Evolutionary conservation across 2,888 invertebrate genomes (phyloP).

Genomic region (Coenonympha glycerion): DNA sequence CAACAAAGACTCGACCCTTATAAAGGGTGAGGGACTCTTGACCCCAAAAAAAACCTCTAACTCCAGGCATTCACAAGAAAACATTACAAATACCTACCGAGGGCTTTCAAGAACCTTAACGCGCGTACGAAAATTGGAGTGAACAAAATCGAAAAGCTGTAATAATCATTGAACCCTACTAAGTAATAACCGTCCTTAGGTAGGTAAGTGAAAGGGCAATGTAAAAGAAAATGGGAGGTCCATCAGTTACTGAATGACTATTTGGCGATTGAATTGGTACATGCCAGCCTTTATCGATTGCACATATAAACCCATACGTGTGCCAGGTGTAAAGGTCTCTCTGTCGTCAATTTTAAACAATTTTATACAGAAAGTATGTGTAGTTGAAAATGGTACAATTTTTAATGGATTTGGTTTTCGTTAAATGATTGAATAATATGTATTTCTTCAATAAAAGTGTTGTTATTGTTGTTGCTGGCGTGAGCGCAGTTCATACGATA

Average conservation of each 20-base stretch:
- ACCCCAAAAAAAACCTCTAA: conserved; percentile 4
- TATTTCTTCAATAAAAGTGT: too few species aligned
- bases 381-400: too few species aligned
- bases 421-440: too few species aligned
- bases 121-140: conserved; percentile 20
- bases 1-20: conserved; percentile 4
- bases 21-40: conserved; percentile 5
- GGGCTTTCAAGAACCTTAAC: conserved; percentile 2
- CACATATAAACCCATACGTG: too few species aligned
- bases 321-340: too few species aligned
- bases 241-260: background rate
- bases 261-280: background rate
- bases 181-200: conserved; percentile 17
- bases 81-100: conserved; percentile 6
- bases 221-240: conserved; percentile 2
- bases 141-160: conserved; percentile 9
- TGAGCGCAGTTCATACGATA: too few species aligned
- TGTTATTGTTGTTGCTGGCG: too few species aligned
- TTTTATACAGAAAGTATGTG: too few species aligned
- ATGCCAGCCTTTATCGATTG: background rate
- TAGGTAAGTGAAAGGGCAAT: conserved; percentile 13
- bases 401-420: too few species aligned
- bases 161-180: conserved; percentile 13
- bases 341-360: too few species aligned
- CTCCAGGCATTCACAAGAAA: conserved; percentile 3